Percentiles rank a stretch among this genome's conserved stretches.
Conservation (phyloP, 2,888 invertebrate genomes). For the Thelaira solivaga region DNA sequence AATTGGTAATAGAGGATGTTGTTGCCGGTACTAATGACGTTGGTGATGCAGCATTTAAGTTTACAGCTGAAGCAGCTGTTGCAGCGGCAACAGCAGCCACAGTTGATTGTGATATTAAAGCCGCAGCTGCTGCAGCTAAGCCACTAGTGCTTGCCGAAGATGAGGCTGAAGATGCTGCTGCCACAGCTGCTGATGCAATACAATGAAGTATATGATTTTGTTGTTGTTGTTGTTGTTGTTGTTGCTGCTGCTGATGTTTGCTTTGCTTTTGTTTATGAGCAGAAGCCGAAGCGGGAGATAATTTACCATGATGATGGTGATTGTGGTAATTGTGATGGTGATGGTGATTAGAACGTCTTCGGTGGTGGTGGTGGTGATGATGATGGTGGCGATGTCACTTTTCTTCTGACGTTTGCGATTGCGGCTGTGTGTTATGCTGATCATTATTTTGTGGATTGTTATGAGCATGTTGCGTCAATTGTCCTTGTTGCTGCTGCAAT, state of each 20-base stretch:
- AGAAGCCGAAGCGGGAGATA: conserved; percentile 23
- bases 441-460: conserved; percentile 63
- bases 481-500: conserved; percentile 66
- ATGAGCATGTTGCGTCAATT: conserved; percentile 62
- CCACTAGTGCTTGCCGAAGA: conserved; percentile 46
- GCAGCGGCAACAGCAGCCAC: conserved; percentile 58
- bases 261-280: conserved; percentile 59
- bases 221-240: conserved; percentile 62
- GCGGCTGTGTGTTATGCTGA: conserved; percentile 64
- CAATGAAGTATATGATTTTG: conserved; percentile 68
- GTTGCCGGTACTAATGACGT: conserved; percentile 61
- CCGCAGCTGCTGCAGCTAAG: conserved; percentile 61
- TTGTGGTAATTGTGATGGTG: conserved; percentile 64
- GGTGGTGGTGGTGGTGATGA: conserved; percentile 60
- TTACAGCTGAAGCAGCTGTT: conserved; percentile 68
- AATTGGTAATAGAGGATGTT: conserved; percentile 61
- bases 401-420: conserved; percentile 70
- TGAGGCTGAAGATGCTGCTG: conserved; percentile 65
- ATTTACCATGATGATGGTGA: conserved; percentile 53
- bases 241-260: conserved; percentile 56
- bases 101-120: conserved; percentile 59
- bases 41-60: conserved; percentile 61
- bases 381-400: conserved; percentile 76
- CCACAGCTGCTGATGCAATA: conserved; percentile 64
- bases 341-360: conserved; percentile 71